Conservation (phyloP, 2,888 invertebrate species). For the Ophioninae sp. region DNA sequence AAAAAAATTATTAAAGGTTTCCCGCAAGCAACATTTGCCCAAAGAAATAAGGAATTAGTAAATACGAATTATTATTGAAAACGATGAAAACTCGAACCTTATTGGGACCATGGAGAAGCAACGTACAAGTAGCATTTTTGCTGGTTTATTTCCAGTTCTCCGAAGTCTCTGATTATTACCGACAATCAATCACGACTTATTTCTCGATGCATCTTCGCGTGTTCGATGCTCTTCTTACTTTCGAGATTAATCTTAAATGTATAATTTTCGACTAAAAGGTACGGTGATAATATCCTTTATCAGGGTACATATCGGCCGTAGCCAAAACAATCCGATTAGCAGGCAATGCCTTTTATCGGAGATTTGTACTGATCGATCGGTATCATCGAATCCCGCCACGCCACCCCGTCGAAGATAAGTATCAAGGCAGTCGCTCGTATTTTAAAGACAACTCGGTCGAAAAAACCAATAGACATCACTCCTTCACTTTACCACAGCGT, state of each 20-base stretch:
- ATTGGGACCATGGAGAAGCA: neutral
- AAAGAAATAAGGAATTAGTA: neutral
- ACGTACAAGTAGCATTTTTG: neutral
- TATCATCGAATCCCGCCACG: constrained; percentile 1
- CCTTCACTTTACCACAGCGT: neutral
- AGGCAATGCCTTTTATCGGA: neutral
- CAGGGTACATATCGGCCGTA: neutral
- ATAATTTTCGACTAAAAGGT: neutral
- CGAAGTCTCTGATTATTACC: neutral
- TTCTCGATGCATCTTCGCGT: neutral
- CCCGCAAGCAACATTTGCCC: neutral
- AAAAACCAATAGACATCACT: neutral
- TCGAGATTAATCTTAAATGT: neutral
- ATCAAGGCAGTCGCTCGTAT: neutral
- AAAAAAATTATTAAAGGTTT: neutral
- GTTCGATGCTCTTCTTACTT: neutral
- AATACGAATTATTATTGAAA: neutral
- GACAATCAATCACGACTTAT: neutral
- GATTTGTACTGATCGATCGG: neutral
- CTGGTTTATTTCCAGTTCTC: neutral
- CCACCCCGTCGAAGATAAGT: neutral
- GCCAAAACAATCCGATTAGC: neutral
- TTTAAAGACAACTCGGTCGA: neutral
- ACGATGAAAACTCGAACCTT: neutral
- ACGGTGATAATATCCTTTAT: neutral